Evolutionary conservation across 2,113 vertebrate genomes (phyloP).

Genomic region (Equus przewalskii): DNA sequence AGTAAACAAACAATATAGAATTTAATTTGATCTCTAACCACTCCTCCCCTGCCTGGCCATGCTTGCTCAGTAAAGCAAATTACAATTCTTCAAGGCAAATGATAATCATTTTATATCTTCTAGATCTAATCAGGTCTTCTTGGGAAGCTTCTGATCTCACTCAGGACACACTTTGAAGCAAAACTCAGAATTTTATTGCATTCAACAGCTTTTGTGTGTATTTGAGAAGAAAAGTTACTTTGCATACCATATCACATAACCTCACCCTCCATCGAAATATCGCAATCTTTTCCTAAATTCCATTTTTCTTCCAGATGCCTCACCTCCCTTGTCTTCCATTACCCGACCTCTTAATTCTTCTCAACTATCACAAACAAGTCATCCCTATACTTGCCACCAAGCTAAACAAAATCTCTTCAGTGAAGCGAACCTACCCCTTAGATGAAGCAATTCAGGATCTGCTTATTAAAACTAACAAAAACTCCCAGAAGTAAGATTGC

Average conservation of each 20-base stretch:
- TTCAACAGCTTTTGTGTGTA: not conserved
- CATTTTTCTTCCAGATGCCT: not conserved
- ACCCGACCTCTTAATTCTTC: not conserved
- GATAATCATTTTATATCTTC: not conserved
- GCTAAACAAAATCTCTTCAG: not conserved
- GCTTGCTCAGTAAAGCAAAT: not conserved
- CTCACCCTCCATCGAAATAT: not conserved
- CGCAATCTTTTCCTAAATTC: not conserved
- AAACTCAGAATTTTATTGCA: not conserved
- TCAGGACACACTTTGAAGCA: not conserved
- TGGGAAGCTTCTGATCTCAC: not conserved
- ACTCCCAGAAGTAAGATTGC: not conserved
- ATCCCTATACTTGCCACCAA: not conserved
- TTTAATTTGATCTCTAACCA: not conserved
- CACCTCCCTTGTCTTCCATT: not conserved
- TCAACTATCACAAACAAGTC: not conserved
- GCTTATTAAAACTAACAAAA: conserved; percentile 20
- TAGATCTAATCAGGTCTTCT: not conserved
- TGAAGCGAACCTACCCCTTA: not conserved
- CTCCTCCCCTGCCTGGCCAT: not conserved
- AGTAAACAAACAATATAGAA: not conserved
- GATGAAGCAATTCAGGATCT: not conserved
- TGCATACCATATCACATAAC: not conserved
- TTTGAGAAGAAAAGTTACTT: not conserved
- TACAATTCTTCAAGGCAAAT: not conserved